Conservation (phyloP, 2,113 vertebrate species). For the Clupea harengus region DNA sequence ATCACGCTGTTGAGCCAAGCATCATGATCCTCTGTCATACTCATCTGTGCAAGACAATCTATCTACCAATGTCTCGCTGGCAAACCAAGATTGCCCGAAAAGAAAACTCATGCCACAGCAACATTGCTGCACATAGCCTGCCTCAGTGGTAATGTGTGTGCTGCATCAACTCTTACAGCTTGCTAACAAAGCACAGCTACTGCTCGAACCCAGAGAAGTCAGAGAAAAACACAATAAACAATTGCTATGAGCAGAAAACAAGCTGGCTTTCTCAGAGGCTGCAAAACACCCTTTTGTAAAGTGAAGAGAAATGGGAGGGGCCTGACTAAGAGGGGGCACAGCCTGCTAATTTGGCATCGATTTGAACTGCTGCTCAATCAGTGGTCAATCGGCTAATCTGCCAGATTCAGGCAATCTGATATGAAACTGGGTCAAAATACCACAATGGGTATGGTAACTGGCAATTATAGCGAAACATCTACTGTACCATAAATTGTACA, state of each 20-base stretch:
- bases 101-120: not conserved
- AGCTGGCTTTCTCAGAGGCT: not conserved
- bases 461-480: not conserved
- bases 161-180: not conserved
- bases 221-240: not conserved
- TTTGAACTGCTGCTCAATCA: not conserved
- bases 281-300: not conserved
- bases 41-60: not conserved
- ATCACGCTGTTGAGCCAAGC: no score
- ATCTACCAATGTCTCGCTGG: not conserved
- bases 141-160: not conserved
- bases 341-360: not conserved
- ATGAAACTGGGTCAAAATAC: not conserved
- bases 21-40: no score
- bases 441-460: not conserved
- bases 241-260: not conserved
- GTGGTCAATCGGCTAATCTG: not conserved
- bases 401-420: not conserved
- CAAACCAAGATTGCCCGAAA: not conserved
- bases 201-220: not conserved
- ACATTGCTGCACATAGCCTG: not conserved
- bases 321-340: not conserved
- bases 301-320: not conserved
- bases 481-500: not conserved
- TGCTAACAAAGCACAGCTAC: not conserved